Percentiles rank a stretch among this genome's conserved stretches.
Conservation (phyloP, 2,113 vertebrate species). For the human (Homo sapiens) region DNA sequence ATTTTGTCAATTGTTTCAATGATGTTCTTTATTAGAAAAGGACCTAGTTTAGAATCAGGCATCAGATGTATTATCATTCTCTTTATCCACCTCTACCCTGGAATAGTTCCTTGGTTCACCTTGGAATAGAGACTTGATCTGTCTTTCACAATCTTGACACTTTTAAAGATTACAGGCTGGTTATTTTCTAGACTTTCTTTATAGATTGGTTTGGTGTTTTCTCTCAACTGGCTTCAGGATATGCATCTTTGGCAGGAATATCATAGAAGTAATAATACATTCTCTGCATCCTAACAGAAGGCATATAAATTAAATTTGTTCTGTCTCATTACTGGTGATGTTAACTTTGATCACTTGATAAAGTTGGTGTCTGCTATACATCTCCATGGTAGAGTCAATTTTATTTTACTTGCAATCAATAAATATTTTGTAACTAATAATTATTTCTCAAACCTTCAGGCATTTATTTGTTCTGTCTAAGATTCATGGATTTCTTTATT, state of each 20-base stretch:
- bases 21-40: neutral
- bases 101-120: neutral
- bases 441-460: neutral
- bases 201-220: neutral
- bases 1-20: neutral
- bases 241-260: too few species aligned
- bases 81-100: neutral
- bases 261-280: too few species aligned
- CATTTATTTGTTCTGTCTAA: neutral
- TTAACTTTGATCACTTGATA: neutral
- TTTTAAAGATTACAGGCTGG: neutral
- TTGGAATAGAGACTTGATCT: neutral
- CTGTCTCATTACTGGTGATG: neutral
- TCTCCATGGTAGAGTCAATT: neutral
- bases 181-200: neutral
- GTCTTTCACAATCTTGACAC: neutral
- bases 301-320: neutral
- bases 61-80: neutral
- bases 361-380: neutral
- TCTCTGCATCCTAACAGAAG: neutral
- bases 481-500: neutral
- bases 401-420: neutral
- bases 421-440: neutral
- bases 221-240: too few species aligned
- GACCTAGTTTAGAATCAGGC: neutral